phyloP scores from a whole-genome alignment of 2,797 vertebrate species.

The Aselliscus stoliczkanus region DNA sequence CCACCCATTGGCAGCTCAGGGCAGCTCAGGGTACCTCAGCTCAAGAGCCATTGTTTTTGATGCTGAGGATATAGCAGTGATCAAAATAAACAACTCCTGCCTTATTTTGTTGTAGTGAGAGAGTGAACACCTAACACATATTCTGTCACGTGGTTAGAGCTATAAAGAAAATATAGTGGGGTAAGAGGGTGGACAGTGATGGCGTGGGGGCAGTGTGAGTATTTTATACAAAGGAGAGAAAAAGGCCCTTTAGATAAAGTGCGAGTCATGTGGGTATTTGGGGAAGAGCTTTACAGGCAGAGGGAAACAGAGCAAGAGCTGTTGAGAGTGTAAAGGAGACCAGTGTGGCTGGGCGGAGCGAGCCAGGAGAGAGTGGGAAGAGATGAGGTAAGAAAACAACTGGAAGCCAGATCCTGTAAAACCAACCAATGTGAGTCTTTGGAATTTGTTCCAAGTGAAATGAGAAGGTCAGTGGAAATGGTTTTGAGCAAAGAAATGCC shows the following conservation, averaged over 20 bases:
- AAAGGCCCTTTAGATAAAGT: not conserved
- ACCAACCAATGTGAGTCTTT: not conserved
- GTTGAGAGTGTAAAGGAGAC: not conserved
- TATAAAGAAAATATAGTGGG: not conserved
- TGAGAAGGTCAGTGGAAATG: not conserved
- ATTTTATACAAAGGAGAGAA: not conserved
- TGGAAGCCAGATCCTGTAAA: not conserved
- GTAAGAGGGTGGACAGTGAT: not conserved
- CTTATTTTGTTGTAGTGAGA: not conserved
- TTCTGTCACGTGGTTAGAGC: not conserved
- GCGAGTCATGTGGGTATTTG: not conserved
- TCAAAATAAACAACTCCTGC: not conserved
- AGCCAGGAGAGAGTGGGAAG: rapidly evolving
- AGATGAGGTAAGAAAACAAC: not conserved
- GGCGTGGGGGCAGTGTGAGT: not conserved
- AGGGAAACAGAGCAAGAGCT: not conserved
- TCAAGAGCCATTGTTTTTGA: not conserved
- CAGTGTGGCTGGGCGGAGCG: no score
- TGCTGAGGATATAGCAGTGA: not conserved
- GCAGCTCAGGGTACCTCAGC: no score
- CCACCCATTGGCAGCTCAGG: no score
- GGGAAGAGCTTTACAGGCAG: not conserved
- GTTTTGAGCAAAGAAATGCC: not conserved
- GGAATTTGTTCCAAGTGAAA: not conserved
- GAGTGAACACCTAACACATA: not conserved